These are phyloP conservation scores for Eptatretus burgeri DNA, from an alignment of 2,113 vertebrate genomes.

Conservation along the genomic window DNA sequence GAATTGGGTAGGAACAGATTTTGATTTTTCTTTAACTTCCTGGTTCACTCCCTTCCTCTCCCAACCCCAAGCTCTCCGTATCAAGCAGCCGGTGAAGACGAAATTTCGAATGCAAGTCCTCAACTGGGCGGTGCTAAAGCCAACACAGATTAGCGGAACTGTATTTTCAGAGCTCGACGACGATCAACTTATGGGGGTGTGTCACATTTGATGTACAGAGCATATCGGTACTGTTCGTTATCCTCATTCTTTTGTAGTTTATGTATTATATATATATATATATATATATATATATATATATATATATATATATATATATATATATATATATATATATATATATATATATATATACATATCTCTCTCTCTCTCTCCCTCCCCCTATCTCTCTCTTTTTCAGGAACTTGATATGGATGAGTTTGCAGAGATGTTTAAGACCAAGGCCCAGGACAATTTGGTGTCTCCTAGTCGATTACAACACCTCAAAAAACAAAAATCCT, in stretches of 20 bases:
- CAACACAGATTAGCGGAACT: constrained; percentile 87
- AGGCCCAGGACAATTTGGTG: constrained; percentile 41
- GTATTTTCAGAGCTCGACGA: constrained; percentile 92
- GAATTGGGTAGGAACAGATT: too few species aligned
- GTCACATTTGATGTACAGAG: background rate
- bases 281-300: too few species aligned
- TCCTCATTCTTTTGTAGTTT: too few species aligned
- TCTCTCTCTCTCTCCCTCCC: too few species aligned
- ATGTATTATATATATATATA: too few species aligned
- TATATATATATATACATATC: too few species aligned
- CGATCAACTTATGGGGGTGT: constrained; percentile 65
- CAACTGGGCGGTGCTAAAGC: constrained; percentile 85
- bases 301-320: too few species aligned
- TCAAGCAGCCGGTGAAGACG: constrained; percentile 93
- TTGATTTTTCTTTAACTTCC: too few species aligned
- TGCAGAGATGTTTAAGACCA: constrained; percentile 90
- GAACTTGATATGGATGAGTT: constrained; percentile 68
- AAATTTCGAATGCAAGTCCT: constrained; percentile 85
- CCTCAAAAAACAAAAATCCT: background rate
- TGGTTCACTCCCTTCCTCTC: constrained; percentile 9
- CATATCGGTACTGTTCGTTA: too few species aligned
- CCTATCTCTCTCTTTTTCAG: constrained; percentile 14
- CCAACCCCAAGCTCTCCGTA: constrained; percentile 42
- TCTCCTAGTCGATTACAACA: background rate
- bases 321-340: too few species aligned